Conservation (phyloP, 2,113 vertebrate species). For the Corythoichthys intestinalis region DNA sequence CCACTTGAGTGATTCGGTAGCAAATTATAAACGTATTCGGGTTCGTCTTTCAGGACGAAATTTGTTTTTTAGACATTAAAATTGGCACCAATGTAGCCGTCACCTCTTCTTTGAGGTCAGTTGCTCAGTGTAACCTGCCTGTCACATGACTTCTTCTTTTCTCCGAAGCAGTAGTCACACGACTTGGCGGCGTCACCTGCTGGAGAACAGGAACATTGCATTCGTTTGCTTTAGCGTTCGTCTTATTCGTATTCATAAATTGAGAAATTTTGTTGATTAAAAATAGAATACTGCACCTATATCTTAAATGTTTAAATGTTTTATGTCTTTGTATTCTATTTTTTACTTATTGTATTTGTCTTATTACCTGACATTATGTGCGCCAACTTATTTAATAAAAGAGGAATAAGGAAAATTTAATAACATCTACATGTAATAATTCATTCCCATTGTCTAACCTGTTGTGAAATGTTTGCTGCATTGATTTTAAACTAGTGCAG, state of each 20-base stretch:
- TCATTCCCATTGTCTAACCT: neutral
- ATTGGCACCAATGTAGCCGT: neutral
- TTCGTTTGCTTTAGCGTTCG: neutral
- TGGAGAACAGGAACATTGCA: neutral
- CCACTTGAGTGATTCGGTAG: too few relatives aligned
- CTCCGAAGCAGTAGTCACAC: neutral
- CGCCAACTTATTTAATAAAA: too few relatives aligned
- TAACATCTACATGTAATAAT: neutral
- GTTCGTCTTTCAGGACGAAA: neutral
- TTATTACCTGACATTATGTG: too few relatives aligned
- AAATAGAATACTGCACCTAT: too few relatives aligned
- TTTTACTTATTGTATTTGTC: neutral
- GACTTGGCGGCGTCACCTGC: neutral
- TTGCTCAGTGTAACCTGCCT: neutral
- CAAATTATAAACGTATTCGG: neutral
- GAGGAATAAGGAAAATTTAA: too few relatives aligned
- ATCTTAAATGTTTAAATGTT: too few relatives aligned
- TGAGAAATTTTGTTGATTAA: neutral
- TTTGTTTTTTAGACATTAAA: neutral
- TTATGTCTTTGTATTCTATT: too few relatives aligned
- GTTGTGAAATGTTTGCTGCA: neutral
- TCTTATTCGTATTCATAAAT: neutral
- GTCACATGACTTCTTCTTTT: neutral
- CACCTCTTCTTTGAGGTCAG: neutral
- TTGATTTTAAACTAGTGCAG: slow-evolving; percentile 53